Base-by-base conservation (phyloP, 1,140 invertebrate genomes). In the Theocolax elegans region DNA sequence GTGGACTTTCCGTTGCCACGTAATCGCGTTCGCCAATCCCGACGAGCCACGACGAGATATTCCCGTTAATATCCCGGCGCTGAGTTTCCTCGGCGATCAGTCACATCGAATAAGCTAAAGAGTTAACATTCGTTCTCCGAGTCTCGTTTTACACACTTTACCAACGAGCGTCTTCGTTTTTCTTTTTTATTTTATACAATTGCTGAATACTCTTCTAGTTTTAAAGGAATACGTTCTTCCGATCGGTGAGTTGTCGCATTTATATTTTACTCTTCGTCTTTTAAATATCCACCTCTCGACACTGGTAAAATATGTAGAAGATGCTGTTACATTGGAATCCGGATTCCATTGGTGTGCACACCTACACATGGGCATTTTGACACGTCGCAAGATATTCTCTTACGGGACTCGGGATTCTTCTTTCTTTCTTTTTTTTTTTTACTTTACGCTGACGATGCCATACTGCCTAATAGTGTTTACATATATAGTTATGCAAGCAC, bases 11-110 rank as follows among this genome's bases (percentile, higher is more conserved):
- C 75, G 71, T 77, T 81, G 60, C 60, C 44, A 59, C 76, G 77
- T 77, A 65, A 63, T 29, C 3, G n/a, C 12, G 19, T 15, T 44
- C 25, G 77, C 87, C 87, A 89, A 89, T 88, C 79, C 72, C 27
- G 65, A 27, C 4, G 31, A 71, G 82, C 83, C 88, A 89, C 87
- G 87, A 87, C 81, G 79, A 81, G 81, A 74, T 81, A 77, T 76
- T 80, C 77, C 81, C 77, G 82, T 86, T 87, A 85, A 87, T 87
- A 86, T 82, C 72, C 71, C 75, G 75, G 80, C 75, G 76, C 78
- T 72, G 60, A 72, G 59, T 74, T 73, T 67, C 74, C 66, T 75
- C 76, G 67, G 56, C 68, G 75, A 75, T 82, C 85, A 87, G 85
- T 87, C 79, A 58, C 29, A 35, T 19, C 53, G 42, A 31, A 40